phyloP scores from a whole-genome alignment of 1,140 invertebrate species.

The Drosophila bocki region DNA sequence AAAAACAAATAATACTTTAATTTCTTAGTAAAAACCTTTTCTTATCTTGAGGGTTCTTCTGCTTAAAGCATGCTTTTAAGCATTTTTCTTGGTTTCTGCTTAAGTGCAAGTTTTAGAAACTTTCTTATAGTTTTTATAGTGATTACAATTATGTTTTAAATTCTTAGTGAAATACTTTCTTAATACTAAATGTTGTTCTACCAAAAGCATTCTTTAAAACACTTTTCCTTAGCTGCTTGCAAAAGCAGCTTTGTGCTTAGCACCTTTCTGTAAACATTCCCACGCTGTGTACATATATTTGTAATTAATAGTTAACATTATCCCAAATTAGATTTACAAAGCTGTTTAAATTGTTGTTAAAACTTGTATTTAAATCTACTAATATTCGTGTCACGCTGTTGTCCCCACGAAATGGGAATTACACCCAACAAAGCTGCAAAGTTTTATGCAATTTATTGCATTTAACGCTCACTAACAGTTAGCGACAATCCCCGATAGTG shows the following conservation, averaged over 20 bases:
- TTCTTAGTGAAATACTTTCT: background rate
- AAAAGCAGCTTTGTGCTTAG: background rate
- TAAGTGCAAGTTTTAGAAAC: background rate
- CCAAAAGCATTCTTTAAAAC: background rate
- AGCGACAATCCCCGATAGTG: conserved; percentile 25
- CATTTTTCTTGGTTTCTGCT: too few species aligned
- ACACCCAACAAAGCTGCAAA: conserved; percentile 23
- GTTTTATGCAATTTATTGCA: conserved; percentile 76
- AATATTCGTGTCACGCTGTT: conserved; percentile 14
- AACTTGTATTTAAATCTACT: background rate
- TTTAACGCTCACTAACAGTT: conserved; percentile 47
- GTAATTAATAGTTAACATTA: background rate
- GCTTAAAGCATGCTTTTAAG: too few species aligned
- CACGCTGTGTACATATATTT: background rate
- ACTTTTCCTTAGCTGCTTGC: background rate
- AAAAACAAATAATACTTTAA: too few species aligned
- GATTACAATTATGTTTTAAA: background rate
- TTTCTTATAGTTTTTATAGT: background rate
- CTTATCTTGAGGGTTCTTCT: too few species aligned
- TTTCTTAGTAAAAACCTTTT: too few species aligned
- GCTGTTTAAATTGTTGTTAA: background rate
- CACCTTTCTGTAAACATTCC: background rate
- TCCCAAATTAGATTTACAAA: background rate
- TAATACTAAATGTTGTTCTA: background rate
- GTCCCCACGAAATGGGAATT: background rate